Base-by-base conservation (phyloP, 2,797 vertebrate genomes). In the Pipistrellus pipistrellus region DNA sequence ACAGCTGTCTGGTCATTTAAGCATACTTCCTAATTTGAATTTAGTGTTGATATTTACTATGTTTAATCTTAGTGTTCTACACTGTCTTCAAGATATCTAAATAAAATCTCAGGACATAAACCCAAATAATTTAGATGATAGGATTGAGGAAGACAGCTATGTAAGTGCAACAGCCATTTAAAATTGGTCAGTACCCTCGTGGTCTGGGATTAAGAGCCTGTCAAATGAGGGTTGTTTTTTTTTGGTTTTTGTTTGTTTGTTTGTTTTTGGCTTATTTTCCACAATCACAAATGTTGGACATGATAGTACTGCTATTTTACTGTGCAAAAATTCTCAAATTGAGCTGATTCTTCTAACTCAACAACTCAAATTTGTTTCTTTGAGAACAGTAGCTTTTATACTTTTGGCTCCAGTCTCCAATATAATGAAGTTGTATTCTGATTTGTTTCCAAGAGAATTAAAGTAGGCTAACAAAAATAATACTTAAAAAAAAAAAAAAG, bases 351-450 rank as follows among this genome's bases (percentile, higher is more conserved):
- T 66, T 83, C 72, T 94, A 94, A 81, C 8, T 30, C 46, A 85
- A 66, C 82, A 86, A 94, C 85, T 95, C 84, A 72, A 81, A 35
- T 68, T 69, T 64, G n/a, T 76, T 92, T 81, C 81, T 84, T 66
- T 91, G 53, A 96, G 68, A 95, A 90, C 41, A 82, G 48, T 44
- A 53, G 59, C 30, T 87, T 68, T 89, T 35, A 83, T 38, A 66
- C 23, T 69, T 75, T 5, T 90, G 14, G n/a, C 23, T 94, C 75
- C 87, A 23, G 32, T 84, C 44, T 93, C 68, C 75, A 76, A 96
- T 66, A 78, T 20, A 32, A 53, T 21, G 38, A 76, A 77, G 27
- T 44, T 85, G 6, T 41, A 59, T 27, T 10, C 32, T 18, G 25
- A 82, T 87, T 55, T 88, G 21, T 91, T 96, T 93, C 64, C 14